Conservation (phyloP, 2,888 invertebrate genomes). For the Amorpha juglandis region DNA sequence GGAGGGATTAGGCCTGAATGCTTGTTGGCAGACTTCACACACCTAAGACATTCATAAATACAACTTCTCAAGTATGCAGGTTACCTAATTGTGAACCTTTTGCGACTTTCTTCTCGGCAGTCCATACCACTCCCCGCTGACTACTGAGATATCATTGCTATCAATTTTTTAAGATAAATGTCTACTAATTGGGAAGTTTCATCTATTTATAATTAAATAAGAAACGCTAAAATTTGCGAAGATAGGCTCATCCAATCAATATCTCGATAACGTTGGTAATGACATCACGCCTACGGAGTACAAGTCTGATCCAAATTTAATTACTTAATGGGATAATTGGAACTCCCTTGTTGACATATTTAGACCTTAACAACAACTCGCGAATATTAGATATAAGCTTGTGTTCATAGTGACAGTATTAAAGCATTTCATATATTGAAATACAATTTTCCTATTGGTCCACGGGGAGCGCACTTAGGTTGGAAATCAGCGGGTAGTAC, state of each 20-base stretch:
- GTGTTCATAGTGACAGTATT: not conserved
- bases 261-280: not conserved
- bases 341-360: not conserved
- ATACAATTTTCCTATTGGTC: not conserved
- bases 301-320: not conserved
- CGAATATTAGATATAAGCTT: not conserved
- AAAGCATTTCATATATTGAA: not conserved
- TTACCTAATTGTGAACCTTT: too few species aligned
- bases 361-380: slow-evolving; percentile 6
- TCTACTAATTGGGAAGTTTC: too few species aligned
- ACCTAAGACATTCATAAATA: too few species aligned
- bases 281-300: not conserved
- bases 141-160: too few species aligned
- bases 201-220: not conserved
- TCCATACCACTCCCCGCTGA: too few species aligned
- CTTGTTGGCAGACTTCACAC: too few species aligned
- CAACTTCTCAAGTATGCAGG: too few species aligned
- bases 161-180: too few species aligned
- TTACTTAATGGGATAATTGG: slow-evolving; percentile 15
- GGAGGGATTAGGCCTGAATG: too few species aligned
- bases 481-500: not conserved
- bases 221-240: not conserved
- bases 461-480: too few species aligned
- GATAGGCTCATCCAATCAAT: not conserved
- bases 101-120: too few species aligned